Base-by-base conservation (phyloP, 2,797 vertebrate genomes). In the Mus minutoides region DNA sequence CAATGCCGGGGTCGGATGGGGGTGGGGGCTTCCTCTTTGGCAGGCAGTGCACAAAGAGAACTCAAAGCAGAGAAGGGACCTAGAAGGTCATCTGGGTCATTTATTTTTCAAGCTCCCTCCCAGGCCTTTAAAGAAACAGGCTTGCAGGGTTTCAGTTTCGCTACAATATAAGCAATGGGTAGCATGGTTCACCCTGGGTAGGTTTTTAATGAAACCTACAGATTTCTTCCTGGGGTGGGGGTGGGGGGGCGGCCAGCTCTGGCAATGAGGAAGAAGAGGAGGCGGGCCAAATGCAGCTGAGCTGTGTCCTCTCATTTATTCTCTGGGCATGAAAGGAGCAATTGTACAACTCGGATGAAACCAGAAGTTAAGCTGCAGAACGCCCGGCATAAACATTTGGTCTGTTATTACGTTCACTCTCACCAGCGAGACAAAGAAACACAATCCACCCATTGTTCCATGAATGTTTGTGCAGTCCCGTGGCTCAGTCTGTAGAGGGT, bases 51-150 rank as follows among this genome's bases (percentile, higher is more conserved):
- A 62, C 88, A 91, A 64, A 96, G 76, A 88, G 43, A 90, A 62
- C 94, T 94, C 95, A 91, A 91, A 95, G 94, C 79, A 40, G 83
- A 92, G 54, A 4, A 31, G 40, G 85, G 82, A 64, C 90, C 90
- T 64, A 6, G 83, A 76, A 97, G 96, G 96, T 98, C 97, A 96
- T 88, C 76, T 73, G 26, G 76, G 96, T 80, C 80, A 80, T 91
- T 93, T 40, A 12, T 95, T 91, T 88, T 76, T 80, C 90, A 88
- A 58, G 54, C 91, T 77, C 62, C 92, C 88, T 58, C 80, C 84
- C 43, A 67, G 80, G 88, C 40, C 88, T 90, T 94, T 95, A 69
- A 69, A 67, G 76, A 95, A 88, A 94, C n/a, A 91, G 75, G 69
- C 1, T 0, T 16, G 26, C 64, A 12, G 8, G 16, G 71, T 26